Conservation (phyloP, 2,113 vertebrate species). For the Rhipidura dahli region DNA sequence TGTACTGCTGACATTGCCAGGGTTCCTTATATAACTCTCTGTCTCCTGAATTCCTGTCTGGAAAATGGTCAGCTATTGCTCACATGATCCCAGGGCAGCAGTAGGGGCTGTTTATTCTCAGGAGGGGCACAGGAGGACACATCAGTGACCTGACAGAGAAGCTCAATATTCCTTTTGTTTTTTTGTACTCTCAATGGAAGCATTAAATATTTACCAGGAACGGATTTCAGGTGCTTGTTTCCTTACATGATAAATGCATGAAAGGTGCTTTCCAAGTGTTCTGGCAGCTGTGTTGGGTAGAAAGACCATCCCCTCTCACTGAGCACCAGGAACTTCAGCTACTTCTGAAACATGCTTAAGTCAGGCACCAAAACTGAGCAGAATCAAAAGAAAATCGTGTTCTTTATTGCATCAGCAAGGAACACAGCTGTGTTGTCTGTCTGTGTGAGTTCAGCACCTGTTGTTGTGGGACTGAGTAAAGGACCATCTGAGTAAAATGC, state of each 20-base stretch:
- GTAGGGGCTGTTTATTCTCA: not conserved
- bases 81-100: not conserved
- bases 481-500: not conserved
- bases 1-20: not conserved
- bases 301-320: not conserved
- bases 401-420: not conserved
- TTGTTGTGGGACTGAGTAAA: not conserved
- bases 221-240: not conserved
- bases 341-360: not conserved
- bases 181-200: not conserved
- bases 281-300: not conserved
- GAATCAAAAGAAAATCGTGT: not conserved
- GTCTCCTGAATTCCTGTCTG: not conserved
- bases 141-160: not conserved
- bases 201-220: not conserved
- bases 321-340: not conserved
- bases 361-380: not conserved
- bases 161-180: not conserved
- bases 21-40: not conserved
- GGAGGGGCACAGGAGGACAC: not conserved
- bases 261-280: not conserved
- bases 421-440: not conserved
- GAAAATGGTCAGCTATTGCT: not conserved
- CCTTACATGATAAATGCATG: not conserved
- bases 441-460: not conserved